Conservation (phyloP, 2,888 invertebrate genomes). For the Ischnus inquisitorius region DNA sequence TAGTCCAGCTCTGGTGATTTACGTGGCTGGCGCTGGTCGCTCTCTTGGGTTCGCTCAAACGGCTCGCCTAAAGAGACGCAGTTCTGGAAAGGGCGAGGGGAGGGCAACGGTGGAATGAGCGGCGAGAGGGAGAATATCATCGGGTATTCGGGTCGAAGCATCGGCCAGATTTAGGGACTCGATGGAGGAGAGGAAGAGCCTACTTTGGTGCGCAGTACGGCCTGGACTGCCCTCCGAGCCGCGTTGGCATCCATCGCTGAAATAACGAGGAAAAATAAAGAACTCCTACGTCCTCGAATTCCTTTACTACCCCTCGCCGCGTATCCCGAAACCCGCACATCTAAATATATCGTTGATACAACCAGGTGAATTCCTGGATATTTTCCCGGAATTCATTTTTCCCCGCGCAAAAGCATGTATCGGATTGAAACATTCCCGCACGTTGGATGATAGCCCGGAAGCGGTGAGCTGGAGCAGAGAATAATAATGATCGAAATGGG, state of each 20-base stretch:
- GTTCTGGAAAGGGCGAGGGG: neutral
- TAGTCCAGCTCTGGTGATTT: constrained; percentile 47
- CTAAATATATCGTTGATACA: neutral
- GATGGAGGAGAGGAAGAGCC: neutral
- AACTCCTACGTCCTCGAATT: constrained; percentile 41
- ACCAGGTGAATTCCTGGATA: neutral
- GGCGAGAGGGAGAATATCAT: constrained; percentile 44
- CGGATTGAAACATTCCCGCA: too few relatives aligned
- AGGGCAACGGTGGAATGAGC: neutral
- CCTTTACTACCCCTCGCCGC: constrained; percentile 34
- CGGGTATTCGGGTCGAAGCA: constrained; percentile 56
- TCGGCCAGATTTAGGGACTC: constrained; percentile 46
- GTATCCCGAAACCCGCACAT: neutral
- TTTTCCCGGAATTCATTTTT: neutral
- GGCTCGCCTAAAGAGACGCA: neutral
- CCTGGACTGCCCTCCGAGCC: neutral
- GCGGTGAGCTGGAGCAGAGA: too few relatives aligned
- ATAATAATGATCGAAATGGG: too few relatives aligned
- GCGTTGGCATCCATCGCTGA: constrained; percentile 41
- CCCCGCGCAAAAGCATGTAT: too few relatives aligned
- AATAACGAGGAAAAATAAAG: constrained; percentile 47
- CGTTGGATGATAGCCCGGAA: too few relatives aligned
- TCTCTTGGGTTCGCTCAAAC: neutral
- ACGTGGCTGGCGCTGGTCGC: constrained; percentile 40
- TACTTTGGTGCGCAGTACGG: neutral